These are phyloP conservation scores for Pelmatolapia mariae DNA, from an alignment of 2,113 vertebrate genomes.

Conservation along the genomic window DNA sequence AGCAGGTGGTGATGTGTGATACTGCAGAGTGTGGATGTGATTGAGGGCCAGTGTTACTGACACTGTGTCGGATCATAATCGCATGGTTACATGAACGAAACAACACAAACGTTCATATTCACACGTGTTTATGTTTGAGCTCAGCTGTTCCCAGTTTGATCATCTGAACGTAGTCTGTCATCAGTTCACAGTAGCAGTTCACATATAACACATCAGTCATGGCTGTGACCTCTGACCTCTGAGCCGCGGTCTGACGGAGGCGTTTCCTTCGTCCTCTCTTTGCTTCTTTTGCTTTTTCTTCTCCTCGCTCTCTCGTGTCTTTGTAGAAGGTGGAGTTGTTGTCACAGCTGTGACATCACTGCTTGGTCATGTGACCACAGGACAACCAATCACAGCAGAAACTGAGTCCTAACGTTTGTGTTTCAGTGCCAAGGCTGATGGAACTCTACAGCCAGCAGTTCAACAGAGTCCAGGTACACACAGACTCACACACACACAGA, in stretches of 20 bases:
- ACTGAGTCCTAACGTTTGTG: neutral
- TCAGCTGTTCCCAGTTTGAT: neutral
- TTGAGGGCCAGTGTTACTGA: neutral
- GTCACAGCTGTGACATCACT: neutral
- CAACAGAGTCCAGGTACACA: conserved; percentile 18
- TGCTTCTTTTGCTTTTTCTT: neutral
- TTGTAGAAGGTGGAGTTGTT: neutral
- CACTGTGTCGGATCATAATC: accelerated
- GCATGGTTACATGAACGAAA: neutral
- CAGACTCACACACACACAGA: too few relatives aligned
- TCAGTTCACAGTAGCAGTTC: accelerated
- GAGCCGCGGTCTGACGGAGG: accelerated
- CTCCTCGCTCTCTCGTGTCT: neutral
- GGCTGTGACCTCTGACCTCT: neutral
- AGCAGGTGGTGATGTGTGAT: neutral
- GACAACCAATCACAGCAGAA: neutral
- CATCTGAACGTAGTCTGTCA: neutral
- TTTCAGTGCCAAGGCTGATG: conserved; percentile 4
- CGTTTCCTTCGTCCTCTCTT: neutral
- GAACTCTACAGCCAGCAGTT: neutral
- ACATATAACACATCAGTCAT: neutral
- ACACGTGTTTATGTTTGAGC: accelerated
- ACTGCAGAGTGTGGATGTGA: neutral
- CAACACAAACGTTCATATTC: neutral
- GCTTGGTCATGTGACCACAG: neutral